Evolutionary conservation across 2,113 vertebrate species (phyloP).

Genomic region (Xiphias gladius): DNA sequence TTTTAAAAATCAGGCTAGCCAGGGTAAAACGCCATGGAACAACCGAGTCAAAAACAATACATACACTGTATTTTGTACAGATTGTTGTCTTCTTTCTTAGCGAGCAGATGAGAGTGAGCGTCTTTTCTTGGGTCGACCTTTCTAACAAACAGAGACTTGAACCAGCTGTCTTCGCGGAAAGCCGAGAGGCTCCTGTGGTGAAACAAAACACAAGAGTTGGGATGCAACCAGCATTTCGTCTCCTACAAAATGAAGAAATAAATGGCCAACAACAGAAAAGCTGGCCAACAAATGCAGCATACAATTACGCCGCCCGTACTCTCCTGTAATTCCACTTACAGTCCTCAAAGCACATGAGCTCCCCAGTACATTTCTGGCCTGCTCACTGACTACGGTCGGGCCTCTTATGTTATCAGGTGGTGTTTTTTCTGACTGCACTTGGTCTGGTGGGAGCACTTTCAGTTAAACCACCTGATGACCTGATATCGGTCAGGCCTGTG

Average conservation of each 20-base stretch:
- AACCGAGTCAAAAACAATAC: constrained; percentile 54
- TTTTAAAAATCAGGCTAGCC: neutral
- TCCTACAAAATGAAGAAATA: constrained; percentile 9
- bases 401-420: neutral
- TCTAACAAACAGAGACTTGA: constrained; percentile 96
- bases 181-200: constrained; percentile 83
- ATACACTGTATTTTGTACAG: constrained; percentile 98
- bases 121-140: constrained; percentile 98
- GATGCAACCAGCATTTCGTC: neutral
- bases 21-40: neutral
- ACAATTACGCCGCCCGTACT: neutral
- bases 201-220: constrained; percentile 14
- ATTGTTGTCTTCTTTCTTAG: constrained; percentile 96
- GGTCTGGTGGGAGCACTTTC: neutral
- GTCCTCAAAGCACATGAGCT: neutral
- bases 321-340: neutral
- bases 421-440: neutral
- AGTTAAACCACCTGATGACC: neutral
- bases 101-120: constrained; percentile 96
- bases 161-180: constrained; percentile 93
- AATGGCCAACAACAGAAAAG: neutral
- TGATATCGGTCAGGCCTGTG: no score
- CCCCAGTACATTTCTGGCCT: neutral
- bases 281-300: neutral
- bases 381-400: neutral